Conservation (phyloP, 1,140 invertebrate genomes). For the Drosophila ambigua region DNA sequence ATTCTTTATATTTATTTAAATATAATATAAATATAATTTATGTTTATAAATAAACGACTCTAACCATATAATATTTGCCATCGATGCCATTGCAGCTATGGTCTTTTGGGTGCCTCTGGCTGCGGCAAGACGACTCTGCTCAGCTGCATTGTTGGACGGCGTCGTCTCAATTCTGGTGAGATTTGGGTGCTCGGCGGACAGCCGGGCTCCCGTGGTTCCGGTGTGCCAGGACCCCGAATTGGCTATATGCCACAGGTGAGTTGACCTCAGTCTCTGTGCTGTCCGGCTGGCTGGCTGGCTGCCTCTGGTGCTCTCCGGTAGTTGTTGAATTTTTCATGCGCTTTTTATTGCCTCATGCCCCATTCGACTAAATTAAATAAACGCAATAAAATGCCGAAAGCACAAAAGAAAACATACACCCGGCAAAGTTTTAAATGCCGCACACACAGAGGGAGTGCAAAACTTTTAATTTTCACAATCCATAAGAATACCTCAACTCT, state of each 20-base stretch:
- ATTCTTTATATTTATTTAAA: constrained; percentile 4
- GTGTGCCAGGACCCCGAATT: constrained; percentile 91
- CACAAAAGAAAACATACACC: constrained; percentile 42
- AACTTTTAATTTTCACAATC: constrained; percentile 62
- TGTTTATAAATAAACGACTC: too few relatives aligned
- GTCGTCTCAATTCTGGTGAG: constrained; percentile 92
- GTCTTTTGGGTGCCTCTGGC: constrained; percentile 93
- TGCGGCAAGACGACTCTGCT: constrained; percentile 94
- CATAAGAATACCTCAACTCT: constrained; percentile 43
- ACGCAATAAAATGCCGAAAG: constrained; percentile 67
- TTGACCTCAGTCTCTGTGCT: constrained; percentile 13
- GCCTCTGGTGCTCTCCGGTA: not conserved
- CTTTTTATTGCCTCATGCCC: constrained; percentile 65
- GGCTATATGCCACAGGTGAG: constrained; percentile 88
- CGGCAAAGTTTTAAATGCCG: constrained; percentile 55
- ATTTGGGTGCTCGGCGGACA: constrained; percentile 94
- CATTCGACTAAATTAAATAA: constrained; percentile 77
- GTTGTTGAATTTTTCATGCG: constrained; percentile 64
- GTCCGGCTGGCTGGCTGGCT: not conserved
- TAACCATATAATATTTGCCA: not conserved
- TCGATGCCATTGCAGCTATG: constrained; percentile 88
- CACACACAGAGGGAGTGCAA: constrained; percentile 11
- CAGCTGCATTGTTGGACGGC: constrained; percentile 93
- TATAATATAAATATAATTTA: too few relatives aligned
- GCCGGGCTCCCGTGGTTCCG: constrained; percentile 92